Evolutionary conservation across 2,797 vertebrate genomes (phyloP).

Genomic region (Malurus splendens): DNA sequence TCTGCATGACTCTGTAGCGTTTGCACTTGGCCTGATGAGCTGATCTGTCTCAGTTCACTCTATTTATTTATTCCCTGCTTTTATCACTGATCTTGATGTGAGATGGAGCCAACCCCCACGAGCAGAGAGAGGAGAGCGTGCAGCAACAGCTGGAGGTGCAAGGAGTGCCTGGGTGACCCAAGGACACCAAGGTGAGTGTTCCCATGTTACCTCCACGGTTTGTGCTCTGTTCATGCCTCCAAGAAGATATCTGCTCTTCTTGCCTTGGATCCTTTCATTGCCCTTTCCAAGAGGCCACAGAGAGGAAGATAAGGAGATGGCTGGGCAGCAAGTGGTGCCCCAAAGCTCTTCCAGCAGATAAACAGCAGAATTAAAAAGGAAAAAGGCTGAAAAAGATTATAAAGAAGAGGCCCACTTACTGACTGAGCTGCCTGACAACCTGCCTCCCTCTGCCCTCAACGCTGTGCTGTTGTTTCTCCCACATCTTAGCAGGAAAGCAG

Average conservation of each 20-base stretch:
- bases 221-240: background rate
- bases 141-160: background rate
- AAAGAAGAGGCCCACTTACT: background rate
- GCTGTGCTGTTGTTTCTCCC: background rate
- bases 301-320: background rate
- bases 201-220: background rate
- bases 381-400: background rate
- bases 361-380: background rate
- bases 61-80: background rate
- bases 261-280: background rate
- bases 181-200: background rate
- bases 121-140: background rate
- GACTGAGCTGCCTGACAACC: background rate
- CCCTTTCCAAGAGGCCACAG: background rate
- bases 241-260: background rate
- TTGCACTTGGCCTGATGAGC: background rate
- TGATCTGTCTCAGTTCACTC: slow-evolving; percentile 17
- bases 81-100: background rate
- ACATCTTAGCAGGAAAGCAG: background rate
- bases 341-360: background rate
- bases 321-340: background rate
- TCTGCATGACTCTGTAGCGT: background rate
- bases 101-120: background rate
- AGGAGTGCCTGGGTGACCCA: background rate
- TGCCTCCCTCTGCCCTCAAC: background rate